Evolutionary conservation across 2,113 vertebrate genomes (phyloP).

Genomic region (Pollachius pollachius): DNA sequence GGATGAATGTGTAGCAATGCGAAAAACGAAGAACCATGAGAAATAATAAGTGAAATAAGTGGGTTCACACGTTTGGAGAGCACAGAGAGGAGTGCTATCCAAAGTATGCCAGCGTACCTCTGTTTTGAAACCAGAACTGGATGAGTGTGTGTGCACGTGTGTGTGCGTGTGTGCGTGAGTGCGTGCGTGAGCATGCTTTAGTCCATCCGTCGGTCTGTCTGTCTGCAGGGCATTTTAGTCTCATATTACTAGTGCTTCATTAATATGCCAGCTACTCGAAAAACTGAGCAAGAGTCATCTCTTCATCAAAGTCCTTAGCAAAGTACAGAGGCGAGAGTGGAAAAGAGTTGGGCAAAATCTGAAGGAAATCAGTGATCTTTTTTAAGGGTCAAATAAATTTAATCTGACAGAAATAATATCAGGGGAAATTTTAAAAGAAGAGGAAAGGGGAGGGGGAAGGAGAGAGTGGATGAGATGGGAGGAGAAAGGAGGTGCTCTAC

Average conservation of each 20-base stretch:
- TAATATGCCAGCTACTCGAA: slow-evolving; percentile 50
- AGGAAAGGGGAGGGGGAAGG: slow-evolving; percentile 36
- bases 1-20: too few relatives aligned
- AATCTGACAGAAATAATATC: slow-evolving; percentile 71
- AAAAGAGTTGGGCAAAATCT: slow-evolving; percentile 57
- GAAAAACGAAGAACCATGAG: too few relatives aligned
- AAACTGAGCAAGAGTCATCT: slow-evolving; percentile 56
- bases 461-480: slow-evolving; percentile 32
- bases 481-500: slow-evolving; percentile 42
- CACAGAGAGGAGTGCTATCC: too few relatives aligned
- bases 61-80: too few relatives aligned
- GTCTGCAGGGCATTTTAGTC: slow-evolving; percentile 35
- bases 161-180: background rate
- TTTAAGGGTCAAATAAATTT: slow-evolving; percentile 71
- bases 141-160: slow-evolving; percentile 1
- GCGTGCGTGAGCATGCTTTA: slow-evolving; percentile 6
- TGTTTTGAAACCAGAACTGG: too few relatives aligned
- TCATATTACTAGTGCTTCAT: slow-evolving; percentile 41
- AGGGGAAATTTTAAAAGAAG: slow-evolving; percentile 62
- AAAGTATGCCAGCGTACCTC: too few relatives aligned
- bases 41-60: too few relatives aligned
- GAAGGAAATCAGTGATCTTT: slow-evolving; percentile 69
- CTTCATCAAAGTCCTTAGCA: slow-evolving; percentile 65
- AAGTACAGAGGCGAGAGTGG: slow-evolving; percentile 50
- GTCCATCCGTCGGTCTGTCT: too few relatives aligned